phyloP scores from a whole-genome alignment of 2,113 vertebrate species.

The Ctenomys sociabilis region DNA sequence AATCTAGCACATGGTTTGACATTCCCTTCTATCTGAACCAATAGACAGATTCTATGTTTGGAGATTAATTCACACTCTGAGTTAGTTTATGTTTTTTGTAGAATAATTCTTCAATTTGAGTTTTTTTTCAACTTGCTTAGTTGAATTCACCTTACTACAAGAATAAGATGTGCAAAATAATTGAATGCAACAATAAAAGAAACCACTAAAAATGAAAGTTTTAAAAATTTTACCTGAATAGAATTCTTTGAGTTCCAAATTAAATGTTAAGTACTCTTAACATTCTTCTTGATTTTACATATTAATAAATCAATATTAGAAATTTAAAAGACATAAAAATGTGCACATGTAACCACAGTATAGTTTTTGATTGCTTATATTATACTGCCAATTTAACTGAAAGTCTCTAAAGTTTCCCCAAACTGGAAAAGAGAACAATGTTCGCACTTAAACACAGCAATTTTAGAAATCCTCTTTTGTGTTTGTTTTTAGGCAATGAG shows the following conservation, averaged over 20 bases:
- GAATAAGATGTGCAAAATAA: background rate
- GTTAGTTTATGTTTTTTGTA: background rate
- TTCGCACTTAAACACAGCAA: background rate
- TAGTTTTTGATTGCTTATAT: background rate
- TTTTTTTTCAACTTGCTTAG: background rate
- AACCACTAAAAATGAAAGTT: background rate
- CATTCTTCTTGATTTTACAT: background rate
- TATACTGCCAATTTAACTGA: background rate
- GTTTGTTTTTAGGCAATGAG: background rate
- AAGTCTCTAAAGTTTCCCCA: background rate
- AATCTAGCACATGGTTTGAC: background rate
- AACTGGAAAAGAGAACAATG: background rate
- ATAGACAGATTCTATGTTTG: background rate
- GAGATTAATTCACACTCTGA: background rate
- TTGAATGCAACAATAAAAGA: background rate
- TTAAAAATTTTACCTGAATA: background rate
- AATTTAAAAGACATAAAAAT: background rate
- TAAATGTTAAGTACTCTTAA: background rate
- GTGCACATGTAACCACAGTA: background rate
- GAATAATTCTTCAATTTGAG: background rate
- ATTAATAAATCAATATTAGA: background rate
- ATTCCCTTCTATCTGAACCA: background rate
- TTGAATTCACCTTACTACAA: background rate
- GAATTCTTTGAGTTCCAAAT: background rate
- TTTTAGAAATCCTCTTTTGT: background rate